Evolutionary conservation across 2,113 vertebrate genomes (phyloP).

Genomic region (Ailurus styani): DNA sequence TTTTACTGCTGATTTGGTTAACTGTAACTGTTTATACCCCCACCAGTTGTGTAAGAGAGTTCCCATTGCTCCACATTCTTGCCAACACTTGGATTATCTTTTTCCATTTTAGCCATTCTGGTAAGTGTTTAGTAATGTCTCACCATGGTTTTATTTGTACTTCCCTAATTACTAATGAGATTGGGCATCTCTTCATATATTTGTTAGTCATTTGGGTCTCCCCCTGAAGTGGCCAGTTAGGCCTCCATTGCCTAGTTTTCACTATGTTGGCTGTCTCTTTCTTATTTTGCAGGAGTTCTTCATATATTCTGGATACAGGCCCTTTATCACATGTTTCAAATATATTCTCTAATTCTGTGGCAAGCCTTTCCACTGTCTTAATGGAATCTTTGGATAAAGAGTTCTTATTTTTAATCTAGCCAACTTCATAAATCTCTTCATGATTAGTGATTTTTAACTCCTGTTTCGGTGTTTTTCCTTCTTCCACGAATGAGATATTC

Average conservation of each 20-base stretch:
- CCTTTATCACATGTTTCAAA: background rate
- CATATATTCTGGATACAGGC: background rate
- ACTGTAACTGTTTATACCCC: background rate
- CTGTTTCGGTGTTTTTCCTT: background rate
- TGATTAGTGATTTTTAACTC: background rate
- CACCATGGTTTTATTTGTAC: background rate
- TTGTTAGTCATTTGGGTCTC: background rate
- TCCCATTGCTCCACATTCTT: background rate
- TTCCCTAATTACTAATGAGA: background rate
- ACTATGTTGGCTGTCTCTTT: background rate
- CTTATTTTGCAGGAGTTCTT: background rate
- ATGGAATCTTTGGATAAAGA: background rate
- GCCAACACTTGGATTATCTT: background rate
- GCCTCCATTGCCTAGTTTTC: background rate
- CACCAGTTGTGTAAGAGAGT: background rate
- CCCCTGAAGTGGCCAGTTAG: background rate
- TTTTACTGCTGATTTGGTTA: background rate
- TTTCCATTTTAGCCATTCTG: background rate
- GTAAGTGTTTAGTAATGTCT: background rate
- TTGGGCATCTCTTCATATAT: background rate
- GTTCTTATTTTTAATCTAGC: background rate
- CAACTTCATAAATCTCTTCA: background rate
- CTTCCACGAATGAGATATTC: background rate
- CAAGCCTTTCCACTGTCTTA: background rate
- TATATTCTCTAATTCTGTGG: background rate